These are phyloP conservation scores for Macrocentrus cingulum DNA, from an alignment of 1,140 invertebrate genomes.

Conservation along the genomic window DNA sequence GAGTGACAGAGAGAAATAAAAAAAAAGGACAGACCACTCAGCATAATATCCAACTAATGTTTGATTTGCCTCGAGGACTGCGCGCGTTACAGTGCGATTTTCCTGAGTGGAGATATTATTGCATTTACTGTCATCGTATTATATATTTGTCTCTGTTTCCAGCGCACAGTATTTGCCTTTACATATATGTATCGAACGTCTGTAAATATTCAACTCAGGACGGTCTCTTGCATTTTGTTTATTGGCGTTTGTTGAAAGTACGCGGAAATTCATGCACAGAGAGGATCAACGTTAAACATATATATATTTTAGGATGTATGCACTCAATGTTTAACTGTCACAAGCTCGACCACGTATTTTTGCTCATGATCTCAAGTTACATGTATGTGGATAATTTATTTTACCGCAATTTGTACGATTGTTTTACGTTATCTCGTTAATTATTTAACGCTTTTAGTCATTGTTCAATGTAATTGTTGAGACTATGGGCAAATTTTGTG, in stretches of 20 bases:
- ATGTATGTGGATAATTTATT: neutral
- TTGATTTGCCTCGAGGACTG: too few relatives aligned
- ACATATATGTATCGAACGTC: constrained; percentile 2
- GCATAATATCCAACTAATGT: too few relatives aligned
- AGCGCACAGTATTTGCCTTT: neutral
- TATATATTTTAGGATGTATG: constrained; percentile 14
- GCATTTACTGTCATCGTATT: neutral
- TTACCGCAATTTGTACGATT: neutral
- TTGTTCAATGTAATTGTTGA: constrained; percentile 18
- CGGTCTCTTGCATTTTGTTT: constrained; percentile 7
- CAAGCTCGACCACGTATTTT: constrained; percentile 24
- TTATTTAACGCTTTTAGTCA: constrained; percentile 8
- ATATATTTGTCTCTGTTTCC: constrained; percentile 7
- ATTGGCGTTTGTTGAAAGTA: neutral
- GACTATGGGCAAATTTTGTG: constrained; percentile 23
- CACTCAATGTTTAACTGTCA: constrained; percentile 25
- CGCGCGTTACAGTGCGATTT: too few relatives aligned
- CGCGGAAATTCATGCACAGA: constrained; percentile 5
- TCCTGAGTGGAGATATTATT: neutral
- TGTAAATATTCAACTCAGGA: constrained; percentile 12
- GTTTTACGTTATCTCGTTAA: constrained; percentile 12
- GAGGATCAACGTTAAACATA: constrained; percentile 6
- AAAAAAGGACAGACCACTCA: neutral
- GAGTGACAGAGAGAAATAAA: neutral
- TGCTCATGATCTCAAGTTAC: constrained; percentile 24